Base-by-base conservation (phyloP, 1,140 invertebrate genomes). In the Drosophila arizonae region DNA sequence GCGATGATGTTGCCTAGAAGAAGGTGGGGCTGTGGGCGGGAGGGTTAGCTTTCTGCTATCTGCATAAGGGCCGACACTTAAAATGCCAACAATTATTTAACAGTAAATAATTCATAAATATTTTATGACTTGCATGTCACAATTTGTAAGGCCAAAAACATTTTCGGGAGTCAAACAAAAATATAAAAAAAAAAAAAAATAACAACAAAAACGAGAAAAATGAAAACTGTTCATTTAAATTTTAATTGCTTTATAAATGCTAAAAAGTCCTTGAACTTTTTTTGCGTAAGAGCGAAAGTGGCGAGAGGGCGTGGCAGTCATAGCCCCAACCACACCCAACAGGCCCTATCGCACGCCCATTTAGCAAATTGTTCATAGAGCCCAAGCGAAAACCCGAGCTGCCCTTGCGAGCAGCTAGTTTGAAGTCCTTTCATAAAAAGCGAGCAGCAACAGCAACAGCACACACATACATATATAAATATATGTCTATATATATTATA, bases 231-330 rank as follows among this genome's bases (percentile, higher is more conserved):
- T 90, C 88, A 90, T 90, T 88, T 90, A 90, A 90, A 90, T 90
- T 90, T 90, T 90, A 90, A 90, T 90, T 90, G 88, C 88, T 90
- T 90, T 90, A 90, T 90, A 90, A 90, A 90, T 90, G 88, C 81
- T 90, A 81, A 90, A 88, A 90, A 90, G 88, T 85, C 88, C 88
- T 88, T 90, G 88, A 90, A 90, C 88, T 81, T 90, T 81, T 90
- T 45, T 87, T 81, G 72, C 72, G 76, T 76, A 81, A 89, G 72
- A 79, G 81, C 65, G 69, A 73, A 81, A 89, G 71, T 72, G 75
- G 55, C n/a, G 13, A 6, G 2, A 50, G 54, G 52, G 61, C 66
- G 45, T 17, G 21, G 30, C 17, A 51, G 55, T 43, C 33, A 9
- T 30, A 28, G 26, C 45, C n/a, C 50, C 51, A 6, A 8, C 46